Conservation (phyloP, 2,797 vertebrate species). For the Sorex maritimensis region DNA sequence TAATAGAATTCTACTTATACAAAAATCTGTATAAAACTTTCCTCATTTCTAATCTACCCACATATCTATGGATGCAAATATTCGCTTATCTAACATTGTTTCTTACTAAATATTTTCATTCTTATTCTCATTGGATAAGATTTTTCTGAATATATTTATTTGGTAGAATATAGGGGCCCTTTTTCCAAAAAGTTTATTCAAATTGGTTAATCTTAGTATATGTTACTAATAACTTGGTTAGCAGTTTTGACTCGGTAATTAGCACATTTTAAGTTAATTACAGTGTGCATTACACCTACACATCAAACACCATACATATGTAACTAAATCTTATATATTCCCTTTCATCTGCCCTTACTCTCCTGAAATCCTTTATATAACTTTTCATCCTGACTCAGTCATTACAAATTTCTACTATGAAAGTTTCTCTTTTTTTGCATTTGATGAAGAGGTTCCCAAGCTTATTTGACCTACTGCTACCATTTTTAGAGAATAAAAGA, state of each 20-base stretch:
- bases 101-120: background rate
- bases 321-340: background rate
- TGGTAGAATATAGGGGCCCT: background rate
- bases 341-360: background rate
- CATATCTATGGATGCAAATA: background rate
- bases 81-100: background rate
- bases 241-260: background rate
- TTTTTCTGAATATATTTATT: background rate
- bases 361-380: too few species aligned
- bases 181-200: constrained; percentile 31
- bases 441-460: too few species aligned
- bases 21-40: background rate
- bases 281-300: background rate
- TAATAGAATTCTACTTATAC: background rate
- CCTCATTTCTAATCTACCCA: background rate
- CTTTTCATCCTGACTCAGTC: too few species aligned
- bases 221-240: too few species aligned
- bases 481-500: too few species aligned
- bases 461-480: too few species aligned
- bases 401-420: too few species aligned
- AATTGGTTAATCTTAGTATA: background rate
- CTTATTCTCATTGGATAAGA: background rate
- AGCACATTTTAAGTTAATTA: background rate
- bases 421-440: too few species aligned
- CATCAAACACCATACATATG: too few species aligned